phyloP scores from a whole-genome alignment of 2,888 invertebrate genomes.

The Macropis europaea region DNA sequence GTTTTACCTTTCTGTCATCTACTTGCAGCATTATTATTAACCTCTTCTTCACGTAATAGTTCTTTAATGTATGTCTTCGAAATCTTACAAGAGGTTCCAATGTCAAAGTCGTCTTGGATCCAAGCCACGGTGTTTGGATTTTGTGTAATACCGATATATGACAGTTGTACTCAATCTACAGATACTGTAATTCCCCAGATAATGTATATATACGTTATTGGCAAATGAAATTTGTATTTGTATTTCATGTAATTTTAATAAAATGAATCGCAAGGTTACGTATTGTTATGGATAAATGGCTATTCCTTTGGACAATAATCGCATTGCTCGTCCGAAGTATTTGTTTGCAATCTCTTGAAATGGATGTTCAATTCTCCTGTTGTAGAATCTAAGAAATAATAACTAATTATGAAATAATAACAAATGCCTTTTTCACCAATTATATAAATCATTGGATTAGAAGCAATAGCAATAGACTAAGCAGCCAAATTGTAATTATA shows the following conservation, averaged over 20 bases:
- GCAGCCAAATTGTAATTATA: background rate
- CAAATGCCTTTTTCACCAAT: background rate
- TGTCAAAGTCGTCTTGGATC: conserved; percentile 28
- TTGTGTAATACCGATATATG: background rate
- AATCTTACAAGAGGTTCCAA: conserved; percentile 42
- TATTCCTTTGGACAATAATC: background rate
- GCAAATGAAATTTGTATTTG: background rate
- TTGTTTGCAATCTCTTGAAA: no score
- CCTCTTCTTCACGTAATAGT: conserved; percentile 5
- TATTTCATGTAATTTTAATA: background rate
- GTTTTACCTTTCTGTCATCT: conserved; percentile 61
- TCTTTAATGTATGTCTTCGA: conserved; percentile 26
- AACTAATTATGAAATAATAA: background rate
- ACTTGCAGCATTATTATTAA: conserved; percentile 56
- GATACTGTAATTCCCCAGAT: background rate
- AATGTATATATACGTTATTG: background rate
- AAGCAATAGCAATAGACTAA: background rate
- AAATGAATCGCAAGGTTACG: background rate
- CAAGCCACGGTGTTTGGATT: conserved; percentile 36
- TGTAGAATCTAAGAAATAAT: conserved; percentile 9
- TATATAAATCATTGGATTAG: background rate
- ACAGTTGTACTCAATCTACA: conserved; percentile 34
- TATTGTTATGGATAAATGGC: background rate
- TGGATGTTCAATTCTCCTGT: background rate
- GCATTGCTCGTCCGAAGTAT: background rate